Conservation (phyloP, 2,113 vertebrate genomes). For the Oryzias javanicus region DNA sequence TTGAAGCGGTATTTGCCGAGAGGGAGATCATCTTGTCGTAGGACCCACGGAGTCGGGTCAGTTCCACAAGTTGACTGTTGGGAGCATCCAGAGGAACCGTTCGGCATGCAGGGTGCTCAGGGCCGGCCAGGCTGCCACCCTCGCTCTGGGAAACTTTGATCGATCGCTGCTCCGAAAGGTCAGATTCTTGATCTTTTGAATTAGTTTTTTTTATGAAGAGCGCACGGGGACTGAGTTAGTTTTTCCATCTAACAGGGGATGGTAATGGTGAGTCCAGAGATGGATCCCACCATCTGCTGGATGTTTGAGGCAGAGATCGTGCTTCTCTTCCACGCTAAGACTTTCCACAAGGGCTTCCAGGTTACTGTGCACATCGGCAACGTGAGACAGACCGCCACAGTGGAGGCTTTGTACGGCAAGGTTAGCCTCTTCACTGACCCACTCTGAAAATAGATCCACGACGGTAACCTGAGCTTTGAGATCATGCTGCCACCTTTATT, state of each 20-base stretch:
- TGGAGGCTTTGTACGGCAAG: constrained; percentile 94
- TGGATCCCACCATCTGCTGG: constrained; percentile 97
- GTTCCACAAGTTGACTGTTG: constrained; percentile 89
- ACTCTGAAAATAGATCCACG: background rate
- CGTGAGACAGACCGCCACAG: constrained; percentile 91
- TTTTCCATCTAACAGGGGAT: constrained; percentile 81
- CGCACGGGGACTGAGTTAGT: too few relatives aligned
- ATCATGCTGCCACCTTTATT: too few relatives aligned
- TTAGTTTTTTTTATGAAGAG: background rate
- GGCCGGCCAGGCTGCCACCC: constrained; percentile 93
- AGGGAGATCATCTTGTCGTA: constrained; percentile 92
- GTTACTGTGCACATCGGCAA: constrained; percentile 96
- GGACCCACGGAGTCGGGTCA: constrained; percentile 89
- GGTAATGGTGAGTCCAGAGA: constrained; percentile 98
- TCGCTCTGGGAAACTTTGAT: constrained; percentile 91
- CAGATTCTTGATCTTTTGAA: constrained; percentile 27
- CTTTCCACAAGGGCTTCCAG: constrained; percentile 96
- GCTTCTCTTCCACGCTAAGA: constrained; percentile 93
- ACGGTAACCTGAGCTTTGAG: too few relatives aligned
- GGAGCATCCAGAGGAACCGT: constrained; percentile 97
- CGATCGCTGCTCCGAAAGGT: constrained; percentile 94
- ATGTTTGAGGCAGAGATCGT: constrained; percentile 97
- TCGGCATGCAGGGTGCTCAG: constrained; percentile 91
- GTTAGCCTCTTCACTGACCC: constrained; percentile 68
- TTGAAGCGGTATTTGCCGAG: constrained; percentile 92